These are phyloP conservation scores for Podiceps cristatus DNA, from an alignment of 2,113 vertebrate species.

Conservation along the genomic window DNA sequence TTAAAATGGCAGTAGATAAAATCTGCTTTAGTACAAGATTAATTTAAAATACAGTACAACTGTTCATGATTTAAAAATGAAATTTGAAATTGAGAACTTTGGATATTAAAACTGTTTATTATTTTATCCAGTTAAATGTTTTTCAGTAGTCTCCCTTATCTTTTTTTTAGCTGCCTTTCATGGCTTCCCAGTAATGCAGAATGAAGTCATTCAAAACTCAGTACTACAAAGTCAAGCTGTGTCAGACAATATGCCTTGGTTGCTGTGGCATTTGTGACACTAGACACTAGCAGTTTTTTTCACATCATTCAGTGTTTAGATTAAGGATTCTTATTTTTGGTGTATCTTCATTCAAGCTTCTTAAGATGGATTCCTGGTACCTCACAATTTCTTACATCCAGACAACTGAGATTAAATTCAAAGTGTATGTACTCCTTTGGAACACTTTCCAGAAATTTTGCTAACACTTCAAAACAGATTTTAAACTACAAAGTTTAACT, in stretches of 20 bases:
- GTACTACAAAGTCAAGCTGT: not conserved
- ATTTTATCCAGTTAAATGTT: not conserved
- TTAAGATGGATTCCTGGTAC: not conserved
- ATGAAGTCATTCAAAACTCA: not conserved
- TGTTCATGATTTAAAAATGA: not conserved
- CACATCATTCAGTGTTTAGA: not conserved
- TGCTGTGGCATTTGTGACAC: not conserved
- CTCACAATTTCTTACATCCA: not conserved
- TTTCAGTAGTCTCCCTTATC: not conserved
- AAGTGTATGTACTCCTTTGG: not conserved
- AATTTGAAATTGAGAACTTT: not conserved
- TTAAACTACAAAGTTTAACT: not conserved
- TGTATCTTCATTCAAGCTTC: not conserved
- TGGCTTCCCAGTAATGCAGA: not conserved
- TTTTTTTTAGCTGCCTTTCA: not conserved
- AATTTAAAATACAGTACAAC: not conserved
- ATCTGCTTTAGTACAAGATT: not conserved
- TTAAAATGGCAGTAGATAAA: constrained; percentile 38
- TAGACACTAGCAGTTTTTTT: not conserved
- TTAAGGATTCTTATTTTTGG: not conserved
- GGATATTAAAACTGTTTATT: not conserved
- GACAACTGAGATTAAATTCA: not conserved
- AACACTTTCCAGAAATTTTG: not conserved
- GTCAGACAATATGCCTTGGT: not conserved
- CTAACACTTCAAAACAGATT: not conserved